These are phyloP conservation scores for Penaeus indicus DNA, from an alignment of 1,140 invertebrate genomes.

Conservation along the genomic window DNA sequence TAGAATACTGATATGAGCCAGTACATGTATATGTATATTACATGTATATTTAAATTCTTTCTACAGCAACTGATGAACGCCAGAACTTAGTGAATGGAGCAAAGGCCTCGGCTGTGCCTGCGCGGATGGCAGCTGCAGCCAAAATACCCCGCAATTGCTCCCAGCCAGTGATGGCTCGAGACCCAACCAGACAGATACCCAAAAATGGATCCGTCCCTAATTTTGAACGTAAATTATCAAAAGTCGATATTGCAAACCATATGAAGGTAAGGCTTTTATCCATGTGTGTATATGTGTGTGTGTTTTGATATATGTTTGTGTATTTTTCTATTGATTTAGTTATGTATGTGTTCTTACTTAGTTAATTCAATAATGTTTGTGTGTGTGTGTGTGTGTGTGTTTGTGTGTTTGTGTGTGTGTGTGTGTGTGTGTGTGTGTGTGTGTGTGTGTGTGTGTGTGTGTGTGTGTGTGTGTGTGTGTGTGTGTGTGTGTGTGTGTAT, in stretches of 20 bases:
- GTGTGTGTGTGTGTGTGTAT: background rate
- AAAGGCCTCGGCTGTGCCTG: slow-evolving; percentile 10
- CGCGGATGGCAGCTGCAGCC: slow-evolving; percentile 18
- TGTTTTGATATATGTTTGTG: background rate
- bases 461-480: slow-evolving; percentile 24
- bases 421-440: slow-evolving; percentile 8
- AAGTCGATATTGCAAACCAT: slow-evolving; percentile 53
- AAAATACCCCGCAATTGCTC: slow-evolving; percentile 84
- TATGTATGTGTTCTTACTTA: background rate
- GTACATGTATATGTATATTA: background rate
- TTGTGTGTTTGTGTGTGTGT: slow-evolving; percentile 20
- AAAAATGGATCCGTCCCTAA: slow-evolving; percentile 91
- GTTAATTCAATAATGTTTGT: background rate
- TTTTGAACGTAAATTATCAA: slow-evolving; percentile 79
- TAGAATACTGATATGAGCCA: too few relatives aligned
- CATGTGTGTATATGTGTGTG: background rate
- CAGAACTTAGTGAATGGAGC: slow-evolving; percentile 35
- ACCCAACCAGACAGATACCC: slow-evolving; percentile 73
- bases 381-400: background rate
- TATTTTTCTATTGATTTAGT: background rate
- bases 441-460: slow-evolving; percentile 33
- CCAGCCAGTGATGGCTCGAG: slow-evolving; percentile 79
- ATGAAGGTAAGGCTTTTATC: slow-evolving; percentile 54
- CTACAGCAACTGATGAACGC: slow-evolving; percentile 34
- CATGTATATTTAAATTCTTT: background rate